Percentiles rank a stretch among this genome's conserved stretches.
Conservation (phyloP, 2,113 vertebrate genomes). For the Ceratotherium simum region DNA sequence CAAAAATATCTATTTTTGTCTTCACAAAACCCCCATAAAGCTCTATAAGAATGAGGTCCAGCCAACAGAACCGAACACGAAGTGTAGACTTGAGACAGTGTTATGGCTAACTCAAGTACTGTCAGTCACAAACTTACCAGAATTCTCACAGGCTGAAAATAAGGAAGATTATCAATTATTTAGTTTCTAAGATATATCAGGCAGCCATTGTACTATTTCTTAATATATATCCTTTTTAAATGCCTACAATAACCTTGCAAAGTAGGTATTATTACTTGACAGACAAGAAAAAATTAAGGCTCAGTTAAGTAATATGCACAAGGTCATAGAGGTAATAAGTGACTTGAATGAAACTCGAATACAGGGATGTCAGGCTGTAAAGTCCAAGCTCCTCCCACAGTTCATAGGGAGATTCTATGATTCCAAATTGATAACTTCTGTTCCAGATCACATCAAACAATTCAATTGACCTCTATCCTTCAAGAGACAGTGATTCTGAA, state of each 20-base stretch:
- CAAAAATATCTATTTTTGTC: conserved; percentile 37
- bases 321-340: conserved; percentile 23
- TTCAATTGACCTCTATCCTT: neutral
- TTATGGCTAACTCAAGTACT: neutral
- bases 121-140: neutral
- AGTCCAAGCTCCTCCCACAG: neutral
- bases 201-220: neutral
- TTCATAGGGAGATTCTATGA: neutral
- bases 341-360: neutral
- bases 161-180: neutral
- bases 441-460: neutral
- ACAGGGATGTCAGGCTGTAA: neutral
- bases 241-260: neutral
- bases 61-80: neutral
- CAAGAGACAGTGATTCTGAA: neutral
- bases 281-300: neutral
- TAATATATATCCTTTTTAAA: neutral
- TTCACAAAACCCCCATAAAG: neutral
- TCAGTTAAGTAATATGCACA: neutral
- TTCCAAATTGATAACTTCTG: neutral
- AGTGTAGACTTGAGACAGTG: neutral
- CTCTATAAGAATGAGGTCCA: neutral
- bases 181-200: neutral
- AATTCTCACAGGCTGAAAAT: conserved; percentile 26
- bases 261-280: neutral